These are phyloP conservation scores for Xerus inauris DNA, from an alignment of 2,113 vertebrate genomes.

Conservation along the genomic window DNA sequence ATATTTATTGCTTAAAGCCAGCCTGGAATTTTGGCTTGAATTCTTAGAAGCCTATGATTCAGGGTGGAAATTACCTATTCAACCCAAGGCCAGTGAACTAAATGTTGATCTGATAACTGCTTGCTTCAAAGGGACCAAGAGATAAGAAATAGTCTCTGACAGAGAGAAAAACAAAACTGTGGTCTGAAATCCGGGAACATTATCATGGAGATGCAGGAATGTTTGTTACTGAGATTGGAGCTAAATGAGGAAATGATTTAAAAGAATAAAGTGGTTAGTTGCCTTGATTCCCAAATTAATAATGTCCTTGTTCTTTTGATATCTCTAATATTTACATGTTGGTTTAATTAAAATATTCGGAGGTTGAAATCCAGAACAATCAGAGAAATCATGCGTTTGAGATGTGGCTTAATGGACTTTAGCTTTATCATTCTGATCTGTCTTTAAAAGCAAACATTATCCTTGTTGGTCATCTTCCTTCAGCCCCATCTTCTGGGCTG, in stretches of 20 bases:
- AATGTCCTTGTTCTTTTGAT: slow-evolving; percentile 47
- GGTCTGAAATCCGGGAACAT: slow-evolving; percentile 48
- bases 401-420: background rate
- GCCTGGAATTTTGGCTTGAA: slow-evolving; percentile 74
- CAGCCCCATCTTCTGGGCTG: background rate
- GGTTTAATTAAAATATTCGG: slow-evolving; percentile 68
- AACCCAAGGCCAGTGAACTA: slow-evolving; percentile 30
- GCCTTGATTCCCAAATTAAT: slow-evolving; percentile 55
- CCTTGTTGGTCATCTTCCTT: background rate
- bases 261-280: slow-evolving; percentile 42
- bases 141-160: slow-evolving; percentile 61
- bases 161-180: background rate
- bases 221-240: background rate
- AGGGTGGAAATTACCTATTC: slow-evolving; percentile 54
- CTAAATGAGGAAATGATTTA: slow-evolving; percentile 45
- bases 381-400: slow-evolving; percentile 10
- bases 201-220: background rate
- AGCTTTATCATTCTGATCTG: background rate
- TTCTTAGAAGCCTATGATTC: slow-evolving; percentile 50
- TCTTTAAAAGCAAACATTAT: background rate
- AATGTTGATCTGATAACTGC: slow-evolving; percentile 67
- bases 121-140: slow-evolving; percentile 59
- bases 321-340: slow-evolving; percentile 47
- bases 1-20: slow-evolving; percentile 72
- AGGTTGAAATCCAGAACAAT: background rate